These are phyloP conservation scores for Hippocampus abdominalis DNA, from an alignment of 2,113 vertebrate species.

Conservation along the genomic window DNA sequence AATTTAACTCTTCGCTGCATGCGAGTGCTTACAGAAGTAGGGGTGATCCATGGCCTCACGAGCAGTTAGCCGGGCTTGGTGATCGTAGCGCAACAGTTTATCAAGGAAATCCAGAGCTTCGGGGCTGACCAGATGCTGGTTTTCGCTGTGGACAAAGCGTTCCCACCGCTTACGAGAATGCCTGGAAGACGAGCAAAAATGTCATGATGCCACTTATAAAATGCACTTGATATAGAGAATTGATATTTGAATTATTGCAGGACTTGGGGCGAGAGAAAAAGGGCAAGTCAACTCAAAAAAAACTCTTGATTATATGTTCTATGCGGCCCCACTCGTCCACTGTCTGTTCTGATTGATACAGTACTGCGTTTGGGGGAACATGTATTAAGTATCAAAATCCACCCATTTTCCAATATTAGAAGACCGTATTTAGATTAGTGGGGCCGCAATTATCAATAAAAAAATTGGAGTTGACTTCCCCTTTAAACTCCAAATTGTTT, in stretches of 20 bases:
- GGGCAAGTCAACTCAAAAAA: no score
- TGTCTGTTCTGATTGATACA: no score
- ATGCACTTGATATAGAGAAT: no score
- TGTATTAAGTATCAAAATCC: no score
- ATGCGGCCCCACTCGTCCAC: no score
- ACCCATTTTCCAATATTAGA: no score
- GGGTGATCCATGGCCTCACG: conserved; percentile 83
- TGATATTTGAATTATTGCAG: background rate
- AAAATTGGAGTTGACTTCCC: no score
- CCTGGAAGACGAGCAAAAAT: conserved; percentile 40
- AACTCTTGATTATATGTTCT: no score
- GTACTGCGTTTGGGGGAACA: background rate
- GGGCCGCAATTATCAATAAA: no score
- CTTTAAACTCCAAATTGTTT: no score
- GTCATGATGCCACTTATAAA: background rate
- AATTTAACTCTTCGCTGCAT: background rate
- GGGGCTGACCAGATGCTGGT: conserved; percentile 82
- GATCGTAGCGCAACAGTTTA: conserved; percentile 83
- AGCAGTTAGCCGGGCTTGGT: conserved; percentile 80
- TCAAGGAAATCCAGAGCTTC: conserved; percentile 82
- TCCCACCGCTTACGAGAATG: conserved; percentile 85
- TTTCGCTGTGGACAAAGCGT: conserved; percentile 84
- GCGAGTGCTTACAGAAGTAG: conserved; percentile 75
- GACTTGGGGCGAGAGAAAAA: background rate
- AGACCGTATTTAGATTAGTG: no score